These are phyloP conservation scores for Phenacoccus solenopsis DNA, from an alignment of 1,140 invertebrate species.

Conservation along the genomic window DNA sequence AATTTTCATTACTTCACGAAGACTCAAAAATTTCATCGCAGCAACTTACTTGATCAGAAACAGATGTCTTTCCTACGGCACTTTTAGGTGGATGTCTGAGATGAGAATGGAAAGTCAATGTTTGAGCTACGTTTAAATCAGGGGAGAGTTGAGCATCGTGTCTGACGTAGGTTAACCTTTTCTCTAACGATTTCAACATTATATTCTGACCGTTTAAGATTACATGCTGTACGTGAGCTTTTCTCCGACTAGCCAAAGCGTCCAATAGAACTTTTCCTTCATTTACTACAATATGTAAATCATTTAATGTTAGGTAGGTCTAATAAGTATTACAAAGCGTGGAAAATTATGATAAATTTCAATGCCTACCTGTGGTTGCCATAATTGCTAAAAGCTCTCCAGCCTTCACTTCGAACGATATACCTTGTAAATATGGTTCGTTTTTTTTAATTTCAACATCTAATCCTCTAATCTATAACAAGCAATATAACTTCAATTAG, in stretches of 20 bases:
- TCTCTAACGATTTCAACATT: conserved; percentile 49
- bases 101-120: conserved; percentile 26
- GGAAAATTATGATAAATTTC: background rate
- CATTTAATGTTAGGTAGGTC: background rate
- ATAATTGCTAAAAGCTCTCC: conserved; percentile 82
- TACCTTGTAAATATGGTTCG: conserved; percentile 46
- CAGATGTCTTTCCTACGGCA: conserved; percentile 24
- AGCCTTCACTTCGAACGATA: conserved; percentile 71
- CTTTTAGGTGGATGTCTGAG: conserved; percentile 24
- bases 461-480: conserved; percentile 39
- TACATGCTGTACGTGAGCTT: conserved; percentile 61
- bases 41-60: conserved; percentile 24
- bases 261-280: conserved; percentile 73
- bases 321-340: background rate
- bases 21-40: too few species aligned
- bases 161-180: conserved; percentile 49
- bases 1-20: background rate
- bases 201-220: conserved; percentile 75
- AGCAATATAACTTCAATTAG: background rate
- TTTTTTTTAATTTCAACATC: conserved; percentile 40
- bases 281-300: conserved; percentile 35
- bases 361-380: conserved; percentile 49
- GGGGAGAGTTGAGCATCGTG: conserved; percentile 38
- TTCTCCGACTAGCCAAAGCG: conserved; percentile 56
- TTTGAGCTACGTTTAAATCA: conserved; percentile 37